These are phyloP conservation scores for Synergus itoensis DNA, from an alignment of 2,888 invertebrate species.

Conservation along the genomic window DNA sequence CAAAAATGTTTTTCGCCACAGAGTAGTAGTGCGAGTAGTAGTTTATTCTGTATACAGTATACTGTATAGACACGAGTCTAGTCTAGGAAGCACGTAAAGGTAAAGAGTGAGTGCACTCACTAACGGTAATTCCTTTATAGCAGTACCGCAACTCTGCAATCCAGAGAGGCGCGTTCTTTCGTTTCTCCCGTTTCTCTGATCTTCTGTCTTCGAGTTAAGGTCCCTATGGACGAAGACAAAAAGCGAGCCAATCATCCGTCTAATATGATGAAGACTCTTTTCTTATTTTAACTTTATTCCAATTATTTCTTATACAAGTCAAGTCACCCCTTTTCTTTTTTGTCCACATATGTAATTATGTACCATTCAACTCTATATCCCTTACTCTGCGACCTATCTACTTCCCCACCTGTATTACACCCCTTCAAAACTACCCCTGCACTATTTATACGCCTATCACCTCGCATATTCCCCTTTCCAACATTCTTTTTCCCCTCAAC, in stretches of 20 bases:
- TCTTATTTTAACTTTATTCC: too few species aligned
- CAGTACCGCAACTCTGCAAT: slow-evolving; percentile 72
- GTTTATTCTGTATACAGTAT: neutral
- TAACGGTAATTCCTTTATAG: slow-evolving; percentile 77
- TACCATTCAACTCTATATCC: too few species aligned
- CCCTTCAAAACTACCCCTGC: too few species aligned
- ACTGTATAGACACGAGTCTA: slow-evolving; percentile 45
- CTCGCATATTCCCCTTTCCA: too few species aligned
- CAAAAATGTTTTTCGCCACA: slow-evolving; percentile 48
- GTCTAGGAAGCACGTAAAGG: slow-evolving; percentile 62
- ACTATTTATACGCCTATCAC: too few species aligned
- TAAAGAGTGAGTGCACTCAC: slow-evolving; percentile 73
- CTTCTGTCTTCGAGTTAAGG: neutral
- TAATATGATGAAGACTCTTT: slow-evolving; percentile 27
- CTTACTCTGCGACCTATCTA: too few species aligned
- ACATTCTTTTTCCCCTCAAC: too few species aligned
- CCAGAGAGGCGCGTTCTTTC: slow-evolving; percentile 62
- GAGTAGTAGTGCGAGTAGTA: slow-evolving; percentile 47
- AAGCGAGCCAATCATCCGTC: slow-evolving; percentile 63
- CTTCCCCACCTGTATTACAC: too few species aligned
- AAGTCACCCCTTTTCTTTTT: too few species aligned
- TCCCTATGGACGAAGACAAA: slow-evolving; percentile 47
- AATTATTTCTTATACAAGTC: too few species aligned
- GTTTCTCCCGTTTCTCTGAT: slow-evolving; percentile 15
- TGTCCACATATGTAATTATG: too few species aligned